A percentile compares a stretch with the other conserved stretches of the same genome.
Evolutionary conservation across 2,888 invertebrate genomes (phyloP).

Genomic region (Serripes groenlandicus): DNA sequence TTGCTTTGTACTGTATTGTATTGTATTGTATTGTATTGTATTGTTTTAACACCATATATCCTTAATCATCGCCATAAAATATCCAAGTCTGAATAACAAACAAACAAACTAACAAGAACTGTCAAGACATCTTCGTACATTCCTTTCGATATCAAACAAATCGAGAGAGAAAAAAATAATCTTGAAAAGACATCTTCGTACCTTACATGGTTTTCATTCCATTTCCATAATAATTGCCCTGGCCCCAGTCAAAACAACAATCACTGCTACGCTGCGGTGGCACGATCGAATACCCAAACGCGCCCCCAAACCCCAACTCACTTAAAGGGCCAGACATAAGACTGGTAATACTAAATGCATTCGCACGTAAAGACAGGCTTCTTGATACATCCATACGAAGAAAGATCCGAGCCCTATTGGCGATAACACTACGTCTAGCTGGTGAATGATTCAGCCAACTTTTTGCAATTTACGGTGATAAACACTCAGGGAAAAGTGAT

Average conservation of each 20-base stretch:
- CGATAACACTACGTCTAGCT: neutral
- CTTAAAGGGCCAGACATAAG: constrained; percentile 83
- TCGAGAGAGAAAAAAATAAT: neutral
- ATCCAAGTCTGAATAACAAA: no score
- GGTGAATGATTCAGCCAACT: constrained; percentile 44
- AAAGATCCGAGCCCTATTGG: constrained; percentile 3
- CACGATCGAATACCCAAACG: constrained; percentile 69
- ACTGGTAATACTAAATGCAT: constrained; percentile 84
- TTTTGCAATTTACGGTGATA: constrained; percentile 57
- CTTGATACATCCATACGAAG: constrained; percentile 77
- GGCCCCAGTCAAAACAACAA: constrained; percentile 83
- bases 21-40: no score
- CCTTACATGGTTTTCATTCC: constrained; percentile 94
- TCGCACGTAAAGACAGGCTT: constrained; percentile 81
- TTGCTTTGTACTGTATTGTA: no score
- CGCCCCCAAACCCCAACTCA: constrained; percentile 67
- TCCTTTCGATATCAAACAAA: neutral
- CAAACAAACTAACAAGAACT: no score
- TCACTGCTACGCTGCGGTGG: constrained; percentile 78
- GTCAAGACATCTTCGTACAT: no score
- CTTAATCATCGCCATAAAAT: no score
- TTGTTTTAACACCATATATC: no score
- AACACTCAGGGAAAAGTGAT: constrained; percentile 52
- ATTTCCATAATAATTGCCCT: constrained; percentile 83
- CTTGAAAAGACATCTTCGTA: constrained; percentile 81